Percentiles rank a stretch among this genome's conserved stretches.
These are phyloP conservation scores for Illadopsis cleaveri DNA, from an alignment of 2,113 vertebrate species.

Conservation along the genomic window DNA sequence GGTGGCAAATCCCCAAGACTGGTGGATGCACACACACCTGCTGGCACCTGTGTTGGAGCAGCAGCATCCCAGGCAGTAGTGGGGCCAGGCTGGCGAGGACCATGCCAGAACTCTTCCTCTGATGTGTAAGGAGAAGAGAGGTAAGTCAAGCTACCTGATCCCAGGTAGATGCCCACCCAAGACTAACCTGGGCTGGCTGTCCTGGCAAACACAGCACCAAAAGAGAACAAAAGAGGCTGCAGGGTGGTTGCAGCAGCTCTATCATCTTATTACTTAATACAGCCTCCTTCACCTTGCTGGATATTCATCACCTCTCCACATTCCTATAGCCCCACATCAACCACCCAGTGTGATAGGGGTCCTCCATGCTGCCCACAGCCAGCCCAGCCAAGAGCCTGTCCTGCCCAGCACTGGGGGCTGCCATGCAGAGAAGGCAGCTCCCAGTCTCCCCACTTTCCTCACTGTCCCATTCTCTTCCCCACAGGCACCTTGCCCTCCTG, in stretches of 20 bases:
- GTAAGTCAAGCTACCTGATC: neutral
- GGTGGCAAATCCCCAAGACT: neutral
- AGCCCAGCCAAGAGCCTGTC: neutral
- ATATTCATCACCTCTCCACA: neutral
- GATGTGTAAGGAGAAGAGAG: neutral
- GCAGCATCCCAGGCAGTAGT: conserved; percentile 53
- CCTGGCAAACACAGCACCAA: neutral
- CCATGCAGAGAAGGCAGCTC: neutral
- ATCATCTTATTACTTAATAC: neutral
- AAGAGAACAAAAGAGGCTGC: neutral
- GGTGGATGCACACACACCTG: conserved; percentile 72
- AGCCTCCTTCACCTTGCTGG: neutral
- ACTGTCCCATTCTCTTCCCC: neutral
- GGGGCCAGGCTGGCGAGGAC: conserved; percentile 35
- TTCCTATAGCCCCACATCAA: neutral
- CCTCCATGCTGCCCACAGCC: accelerated
- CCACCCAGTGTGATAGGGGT: accelerated
- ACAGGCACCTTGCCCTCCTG: accelerated
- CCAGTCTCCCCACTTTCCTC: neutral
- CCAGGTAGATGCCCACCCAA: neutral
- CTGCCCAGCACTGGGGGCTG: neutral
- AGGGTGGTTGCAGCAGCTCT: neutral
- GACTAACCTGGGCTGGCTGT: neutral
- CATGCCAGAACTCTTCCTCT: conserved; percentile 52
- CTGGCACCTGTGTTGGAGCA: conserved; percentile 45